Base-by-base conservation (phyloP, 2,888 invertebrate genomes). In the Deilephila porcellus region DNA sequence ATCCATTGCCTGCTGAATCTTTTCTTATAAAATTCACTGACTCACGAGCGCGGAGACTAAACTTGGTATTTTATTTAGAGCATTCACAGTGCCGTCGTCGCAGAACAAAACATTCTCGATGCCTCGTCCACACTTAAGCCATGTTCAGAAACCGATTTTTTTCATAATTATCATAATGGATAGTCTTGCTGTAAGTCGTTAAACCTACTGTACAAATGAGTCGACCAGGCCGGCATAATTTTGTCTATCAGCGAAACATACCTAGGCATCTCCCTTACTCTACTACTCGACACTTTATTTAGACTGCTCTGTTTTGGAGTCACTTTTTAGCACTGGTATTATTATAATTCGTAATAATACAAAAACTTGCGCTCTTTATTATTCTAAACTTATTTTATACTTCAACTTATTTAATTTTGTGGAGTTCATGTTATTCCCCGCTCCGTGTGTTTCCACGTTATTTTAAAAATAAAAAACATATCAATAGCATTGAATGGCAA, bases 1-100 rank as follows among this genome's bases (percentile, higher is more conserved):
- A 78, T 34, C 74, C 79, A 73, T 75, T 81, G 76, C 78, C 76
- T 81, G 80, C 80, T 79, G 79, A 79, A 82, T 83, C 79, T 83
- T 80, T 77, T 77, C 78, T 74, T 78, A 77, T 78, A 52, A 67
- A 67, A 67, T 82, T 80, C 78, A 67, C 60, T 72, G 62, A 62
- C 72, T 74, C 74, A 74, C 63, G 67, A 73, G 70, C 52, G 62
- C 25, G 34, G 59, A 74, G 62, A 11, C 20, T 75, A 76, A 78
- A 75, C 74, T 77, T 77, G 37, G 59, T 74, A 75, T 77, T 80
- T 78, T 79, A 79, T 79, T 80, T 79, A 70, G 76, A 78, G 67
- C 67, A 52, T 67, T 67, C 52, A 67, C 67, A 25, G 67, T 52
- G 67, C 52, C 52, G 20, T 45, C 17, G 67, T 67, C 52, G n/a